Evolutionary conservation across 2,888 invertebrate genomes (phyloP), one percentile per base, ranked within the genome.

Genomic region (Nemapogon koenigi): DNA sequence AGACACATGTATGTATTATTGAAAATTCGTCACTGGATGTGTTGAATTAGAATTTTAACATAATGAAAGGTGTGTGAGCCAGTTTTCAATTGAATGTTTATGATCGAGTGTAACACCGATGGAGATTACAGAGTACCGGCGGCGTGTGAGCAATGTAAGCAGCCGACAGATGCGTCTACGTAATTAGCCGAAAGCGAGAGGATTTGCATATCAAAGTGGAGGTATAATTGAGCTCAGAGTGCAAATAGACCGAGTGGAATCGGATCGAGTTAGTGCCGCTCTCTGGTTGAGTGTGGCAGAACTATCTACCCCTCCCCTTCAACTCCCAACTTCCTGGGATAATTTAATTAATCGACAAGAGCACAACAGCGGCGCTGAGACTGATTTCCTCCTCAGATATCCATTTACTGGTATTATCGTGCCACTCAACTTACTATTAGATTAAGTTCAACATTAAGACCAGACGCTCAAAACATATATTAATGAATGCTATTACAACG

Each of bases 131-230:
- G n/a, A n/a, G n/a, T n/a, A n/a, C n/a, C n/a, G n/a, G n/a, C n/a
- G n/a, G n/a, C 17, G 31, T 31, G 13, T 18, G 19, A 19, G 19
- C 13, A 33, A 18, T 33, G 33, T 33, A 19, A 33, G 33, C 59
- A 57, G 57, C 62, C 62, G 62, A 58, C 56, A 59, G 62, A 61
- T 67, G 62, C 65, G 62, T 66, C 64, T 67, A 68, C 62, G 65
- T 72, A 72, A 73, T 73, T 73, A 73, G 66, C 61, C 63, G 55
- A 68, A 70, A 68, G 65, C 66, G 64, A 65, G 59, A 54, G 61
- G 63, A 76, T 76, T 76, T 75, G 70, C 73, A 76, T 76, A 69
- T 70, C 75, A 75, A 75, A 76, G 73, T 65, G 64, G 63, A 62
- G 52, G 65, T 62, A 70, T 73, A 76, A 73, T 75, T 76, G 70